Conservation (phyloP, 2,113 vertebrate species). For the Brienomyrus brachyistius region DNA sequence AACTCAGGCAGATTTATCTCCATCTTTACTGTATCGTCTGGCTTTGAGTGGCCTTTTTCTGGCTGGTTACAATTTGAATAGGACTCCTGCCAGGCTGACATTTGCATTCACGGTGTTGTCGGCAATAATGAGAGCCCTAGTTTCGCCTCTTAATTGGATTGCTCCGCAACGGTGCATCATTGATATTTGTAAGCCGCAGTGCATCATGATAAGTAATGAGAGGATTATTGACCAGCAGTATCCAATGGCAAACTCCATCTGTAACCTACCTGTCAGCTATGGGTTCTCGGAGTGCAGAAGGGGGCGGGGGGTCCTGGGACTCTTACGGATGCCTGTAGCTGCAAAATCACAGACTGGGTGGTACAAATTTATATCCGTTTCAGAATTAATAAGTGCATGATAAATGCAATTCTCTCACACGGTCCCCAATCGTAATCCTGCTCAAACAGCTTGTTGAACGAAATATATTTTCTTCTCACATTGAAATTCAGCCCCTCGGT, state of each 20-base stretch:
- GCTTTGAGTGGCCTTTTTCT: slow-evolving; percentile 39
- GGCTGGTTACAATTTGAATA: slow-evolving; percentile 61
- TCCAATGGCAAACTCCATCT: slow-evolving; percentile 60
- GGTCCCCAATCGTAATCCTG: neutral
- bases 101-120: slow-evolving; percentile 66
- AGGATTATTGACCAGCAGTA: slow-evolving; percentile 63
- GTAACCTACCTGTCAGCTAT: slow-evolving; percentile 41
- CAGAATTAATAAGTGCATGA: neutral
- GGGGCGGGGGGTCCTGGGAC: neutral
- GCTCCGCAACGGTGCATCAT: slow-evolving; percentile 63
- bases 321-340: neutral
- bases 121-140: slow-evolving; percentile 62
- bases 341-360: neutral
- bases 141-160: slow-evolving; percentile 69
- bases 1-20: neutral
- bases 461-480: neutral
- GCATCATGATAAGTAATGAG: slow-evolving; percentile 73
- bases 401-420: neutral
- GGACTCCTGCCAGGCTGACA: slow-evolving; percentile 53
- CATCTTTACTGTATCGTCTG: slow-evolving; percentile 22
- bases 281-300: slow-evolving; percentile 29
- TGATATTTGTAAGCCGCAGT: slow-evolving; percentile 67
- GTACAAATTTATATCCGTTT: neutral
- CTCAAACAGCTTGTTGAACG: neutral
- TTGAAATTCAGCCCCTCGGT: neutral